A percentile compares a stretch with the other conserved stretches of the same genome.
phyloP scores from a whole-genome alignment of 2,113 vertebrate genomes.

The Petromus typicus region DNA sequence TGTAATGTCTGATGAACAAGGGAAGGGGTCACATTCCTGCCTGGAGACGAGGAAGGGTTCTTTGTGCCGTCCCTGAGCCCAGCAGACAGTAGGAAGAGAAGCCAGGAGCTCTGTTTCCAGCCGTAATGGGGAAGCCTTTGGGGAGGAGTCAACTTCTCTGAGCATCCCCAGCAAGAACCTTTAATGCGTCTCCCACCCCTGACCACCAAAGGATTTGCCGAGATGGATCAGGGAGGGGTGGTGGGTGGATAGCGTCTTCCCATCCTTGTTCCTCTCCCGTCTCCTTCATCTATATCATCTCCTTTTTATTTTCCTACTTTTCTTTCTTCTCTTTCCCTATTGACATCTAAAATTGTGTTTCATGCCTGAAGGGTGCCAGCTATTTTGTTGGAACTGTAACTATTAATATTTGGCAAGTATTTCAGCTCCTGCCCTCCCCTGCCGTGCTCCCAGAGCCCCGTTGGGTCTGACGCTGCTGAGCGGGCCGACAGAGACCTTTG shows the following conservation, averaged over 20 bases:
- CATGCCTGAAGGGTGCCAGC: constrained; percentile 73
- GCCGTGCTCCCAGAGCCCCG: background rate
- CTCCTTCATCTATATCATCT: background rate
- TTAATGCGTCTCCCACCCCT: background rate
- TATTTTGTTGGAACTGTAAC: constrained; percentile 83
- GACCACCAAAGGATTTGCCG: constrained; percentile 43
- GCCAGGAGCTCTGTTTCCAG: background rate
- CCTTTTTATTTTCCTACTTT: background rate
- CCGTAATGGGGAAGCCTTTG: background rate
- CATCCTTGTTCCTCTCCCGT: background rate
- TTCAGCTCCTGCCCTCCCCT: constrained; percentile 60
- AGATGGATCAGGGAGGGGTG: constrained; percentile 64
- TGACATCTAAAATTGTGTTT: constrained; percentile 81
- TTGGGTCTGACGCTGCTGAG: constrained; percentile 51
- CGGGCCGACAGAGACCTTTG: constrained; percentile 51
- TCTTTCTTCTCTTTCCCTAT: constrained; percentile 50
- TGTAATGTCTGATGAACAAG: background rate
- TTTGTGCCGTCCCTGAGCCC: accelerated
- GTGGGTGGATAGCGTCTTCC: background rate
- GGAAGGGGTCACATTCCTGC: background rate
- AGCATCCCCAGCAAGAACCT: background rate
- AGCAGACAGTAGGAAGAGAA: background rate
- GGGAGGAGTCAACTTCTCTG: background rate
- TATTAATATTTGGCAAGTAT: constrained; percentile 83
- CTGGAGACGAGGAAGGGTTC: background rate